phyloP scores from a whole-genome alignment of 2,113 vertebrate genomes.

The mouse (Mus musculus) region DNA sequence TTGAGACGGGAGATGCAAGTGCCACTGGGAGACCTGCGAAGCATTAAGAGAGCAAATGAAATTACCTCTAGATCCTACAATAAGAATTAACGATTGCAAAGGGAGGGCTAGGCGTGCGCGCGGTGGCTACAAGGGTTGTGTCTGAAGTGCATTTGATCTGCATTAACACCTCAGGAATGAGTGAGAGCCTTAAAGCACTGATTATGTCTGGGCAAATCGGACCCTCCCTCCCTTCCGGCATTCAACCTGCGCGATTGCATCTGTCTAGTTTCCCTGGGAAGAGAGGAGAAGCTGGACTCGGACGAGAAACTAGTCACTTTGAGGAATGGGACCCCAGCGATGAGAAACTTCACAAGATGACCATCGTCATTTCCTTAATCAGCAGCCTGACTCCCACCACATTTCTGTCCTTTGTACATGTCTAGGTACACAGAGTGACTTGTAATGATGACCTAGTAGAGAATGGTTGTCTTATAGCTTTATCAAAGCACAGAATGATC shows the following conservation, averaged over 20 bases:
- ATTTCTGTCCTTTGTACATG: constrained; percentile 77
- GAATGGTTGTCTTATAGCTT: constrained; percentile 83
- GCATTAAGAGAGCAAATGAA: constrained; percentile 91
- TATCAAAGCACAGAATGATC: constrained; percentile 83
- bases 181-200: constrained; percentile 88
- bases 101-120: constrained; percentile 68
- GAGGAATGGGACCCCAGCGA: background rate
- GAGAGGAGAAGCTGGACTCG: constrained; percentile 52
- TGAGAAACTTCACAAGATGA: background rate
- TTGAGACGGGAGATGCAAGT: constrained; percentile 86
- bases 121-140: constrained; percentile 81
- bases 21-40: constrained; percentile 87
- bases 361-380: constrained; percentile 7
- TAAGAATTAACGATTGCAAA: constrained; percentile 88
- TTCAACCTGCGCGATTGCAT: constrained; percentile 67
- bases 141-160: constrained; percentile 90
- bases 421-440: constrained; percentile 80
- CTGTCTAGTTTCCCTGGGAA: constrained; percentile 59
- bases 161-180: constrained; percentile 90
- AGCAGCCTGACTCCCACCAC: constrained; percentile 64
- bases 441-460: constrained; percentile 80
- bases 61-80: constrained; percentile 89
- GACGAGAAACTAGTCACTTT: constrained; percentile 5
- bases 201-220: constrained; percentile 86
- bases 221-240: constrained; percentile 85